These are phyloP conservation scores for Noctua fimbriata DNA, from an alignment of 2,888 invertebrate genomes.

Conservation along the genomic window DNA sequence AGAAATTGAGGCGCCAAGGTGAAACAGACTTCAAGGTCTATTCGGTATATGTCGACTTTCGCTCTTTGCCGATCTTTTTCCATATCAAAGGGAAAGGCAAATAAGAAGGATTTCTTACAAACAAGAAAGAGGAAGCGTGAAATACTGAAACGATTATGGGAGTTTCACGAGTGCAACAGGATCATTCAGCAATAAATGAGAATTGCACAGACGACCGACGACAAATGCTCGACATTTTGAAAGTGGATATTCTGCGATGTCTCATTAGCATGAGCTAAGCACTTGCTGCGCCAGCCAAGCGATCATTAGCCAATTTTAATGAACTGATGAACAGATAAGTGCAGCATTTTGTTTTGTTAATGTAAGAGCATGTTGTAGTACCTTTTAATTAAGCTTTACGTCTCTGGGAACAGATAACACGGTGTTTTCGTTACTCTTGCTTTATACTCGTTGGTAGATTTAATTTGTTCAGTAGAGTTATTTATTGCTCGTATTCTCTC, in stretches of 20 bases:
- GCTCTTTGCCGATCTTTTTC: too few species aligned
- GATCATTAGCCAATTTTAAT: constrained; percentile 63
- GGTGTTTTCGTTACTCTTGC: constrained; percentile 13
- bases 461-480: constrained; percentile 4
- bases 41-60: too few species aligned
- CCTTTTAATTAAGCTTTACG: constrained; percentile 48
- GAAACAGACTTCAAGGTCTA: too few species aligned
- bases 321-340: constrained; percentile 60
- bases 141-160: background rate
- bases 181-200: background rate
- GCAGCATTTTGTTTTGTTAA: constrained; percentile 53
- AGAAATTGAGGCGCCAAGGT: background rate
- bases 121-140: background rate
- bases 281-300: constrained; percentile 32
- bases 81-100: background rate
- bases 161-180: background rate
- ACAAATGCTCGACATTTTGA: background rate
- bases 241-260: constrained; percentile 26
- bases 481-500: background rate
- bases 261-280: background rate
- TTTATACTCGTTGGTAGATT: constrained; percentile 14
- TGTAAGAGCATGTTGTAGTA: constrained; percentile 29
- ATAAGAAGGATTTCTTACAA: background rate
- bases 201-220: background rate
- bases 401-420: constrained; percentile 47